Percentiles rank a stretch among this genome's conserved stretches.
Evolutionary conservation across 1,140 invertebrate species (phyloP).

Genomic region (Eueides isabella): DNA sequence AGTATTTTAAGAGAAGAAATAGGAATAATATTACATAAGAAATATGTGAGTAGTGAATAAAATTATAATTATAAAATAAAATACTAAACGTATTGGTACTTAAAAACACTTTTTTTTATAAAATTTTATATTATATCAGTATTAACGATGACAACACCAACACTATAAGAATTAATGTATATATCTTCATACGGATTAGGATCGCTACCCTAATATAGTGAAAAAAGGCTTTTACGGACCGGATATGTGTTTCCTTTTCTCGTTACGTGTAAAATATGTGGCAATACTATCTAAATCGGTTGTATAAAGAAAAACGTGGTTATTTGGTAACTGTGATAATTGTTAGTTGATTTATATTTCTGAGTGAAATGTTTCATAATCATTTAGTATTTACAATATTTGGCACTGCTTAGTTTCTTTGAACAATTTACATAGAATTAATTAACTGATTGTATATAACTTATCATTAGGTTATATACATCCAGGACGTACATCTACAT

Average conservation of each 20-base stretch:
- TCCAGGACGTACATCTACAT: too few species aligned
- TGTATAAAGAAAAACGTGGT: background rate
- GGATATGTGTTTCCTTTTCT: slow-evolving; percentile 21
- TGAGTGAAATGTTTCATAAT: background rate
- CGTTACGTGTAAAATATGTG: slow-evolving; percentile 26
- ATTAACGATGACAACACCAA: background rate
- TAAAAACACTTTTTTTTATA: too few species aligned
- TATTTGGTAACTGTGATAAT: background rate
- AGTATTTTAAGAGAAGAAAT: too few species aligned
- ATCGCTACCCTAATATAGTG: slow-evolving; percentile 28
- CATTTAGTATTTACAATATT: background rate
- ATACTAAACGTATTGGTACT: too few species aligned
- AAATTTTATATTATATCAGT: too few species aligned
- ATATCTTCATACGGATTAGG: slow-evolving; percentile 10
- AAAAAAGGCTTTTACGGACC: slow-evolving; percentile 27
- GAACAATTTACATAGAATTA: too few species aligned
- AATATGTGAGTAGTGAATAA: too few species aligned
- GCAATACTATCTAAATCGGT: slow-evolving; percentile 12
- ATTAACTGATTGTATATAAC: too few species aligned
- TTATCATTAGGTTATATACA: too few species aligned
- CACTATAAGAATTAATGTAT: slow-evolving; percentile 6
- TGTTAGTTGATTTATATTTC: background rate
- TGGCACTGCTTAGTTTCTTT: too few species aligned
- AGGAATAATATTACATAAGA: too few species aligned
- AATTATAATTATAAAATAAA: too few species aligned